Conservation (phyloP, 2,113 vertebrate genomes). For the Chionomys nivalis region DNA sequence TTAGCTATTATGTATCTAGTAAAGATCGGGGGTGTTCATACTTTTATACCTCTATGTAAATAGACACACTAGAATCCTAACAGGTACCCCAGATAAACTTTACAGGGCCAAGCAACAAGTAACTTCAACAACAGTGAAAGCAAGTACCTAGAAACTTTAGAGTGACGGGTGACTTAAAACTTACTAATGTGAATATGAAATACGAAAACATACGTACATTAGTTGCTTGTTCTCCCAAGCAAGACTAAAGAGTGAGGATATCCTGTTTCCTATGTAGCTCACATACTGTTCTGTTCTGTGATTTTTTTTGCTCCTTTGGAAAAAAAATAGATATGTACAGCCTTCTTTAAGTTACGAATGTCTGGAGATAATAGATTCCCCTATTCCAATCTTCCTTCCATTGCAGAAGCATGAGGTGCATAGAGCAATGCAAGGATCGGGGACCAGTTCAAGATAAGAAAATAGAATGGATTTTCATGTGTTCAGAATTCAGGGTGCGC, state of each 20-base stretch:
- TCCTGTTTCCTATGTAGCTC: slow-evolving; percentile 36
- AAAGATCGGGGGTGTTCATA: not conserved
- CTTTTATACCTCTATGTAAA: slow-evolving; percentile 23
- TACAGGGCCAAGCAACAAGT: not conserved
- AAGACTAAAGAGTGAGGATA: slow-evolving; percentile 3
- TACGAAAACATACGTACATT: not conserved
- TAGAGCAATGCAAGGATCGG: slow-evolving; percentile 81
- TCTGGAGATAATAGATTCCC: slow-evolving; percentile 76
- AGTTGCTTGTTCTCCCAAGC: slow-evolving; percentile 42
- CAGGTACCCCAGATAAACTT: not conserved
- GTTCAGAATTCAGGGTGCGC: slow-evolving; percentile 85
- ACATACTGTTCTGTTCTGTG: slow-evolving; percentile 69
- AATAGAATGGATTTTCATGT: slow-evolving; percentile 85
- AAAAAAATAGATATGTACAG: slow-evolving; percentile 86
- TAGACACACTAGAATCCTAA: slow-evolving; percentile 16
- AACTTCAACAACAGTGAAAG: slow-evolving; percentile 58
- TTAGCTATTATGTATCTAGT: not conserved
- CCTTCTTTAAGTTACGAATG: slow-evolving; percentile 83
- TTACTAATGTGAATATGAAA: slow-evolving; percentile 46
- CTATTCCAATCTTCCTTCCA: slow-evolving; percentile 68
- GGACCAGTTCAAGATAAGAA: slow-evolving; percentile 83
- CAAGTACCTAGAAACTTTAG: slow-evolving; percentile 37
- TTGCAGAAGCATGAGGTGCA: slow-evolving; percentile 83
- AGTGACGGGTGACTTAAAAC: slow-evolving; percentile 45
- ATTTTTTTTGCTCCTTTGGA: slow-evolving; percentile 85